A percentile compares a stretch with the other conserved stretches of the same genome.
Evolutionary conservation across 1,140 invertebrate genomes (phyloP).

Genomic region (Charaxes varanes): DNA sequence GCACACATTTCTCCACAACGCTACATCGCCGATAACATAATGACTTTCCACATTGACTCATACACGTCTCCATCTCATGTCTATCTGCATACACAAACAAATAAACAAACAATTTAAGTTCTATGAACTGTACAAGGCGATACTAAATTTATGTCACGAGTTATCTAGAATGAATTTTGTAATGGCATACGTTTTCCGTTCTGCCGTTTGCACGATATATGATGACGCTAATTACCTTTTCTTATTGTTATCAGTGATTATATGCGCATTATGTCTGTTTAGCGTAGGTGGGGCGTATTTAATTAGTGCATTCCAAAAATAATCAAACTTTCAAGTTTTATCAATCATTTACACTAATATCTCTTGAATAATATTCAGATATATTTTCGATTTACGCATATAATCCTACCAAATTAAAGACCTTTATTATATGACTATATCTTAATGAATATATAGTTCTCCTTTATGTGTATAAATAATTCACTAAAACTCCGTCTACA

Average conservation of each 20-base stretch:
- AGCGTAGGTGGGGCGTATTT: no score
- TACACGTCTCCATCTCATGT: slow-evolving; percentile 39
- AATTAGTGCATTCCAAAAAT: no score
- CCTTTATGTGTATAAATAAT: no score
- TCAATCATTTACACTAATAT: no score
- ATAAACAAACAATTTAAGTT: slow-evolving; percentile 51
- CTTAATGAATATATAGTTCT: no score
- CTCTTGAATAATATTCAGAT: no score
- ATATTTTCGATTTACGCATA: no score
- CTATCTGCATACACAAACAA: slow-evolving; percentile 29
- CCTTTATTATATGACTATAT: no score
- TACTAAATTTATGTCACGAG: slow-evolving; percentile 61
- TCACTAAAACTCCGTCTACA: no score
- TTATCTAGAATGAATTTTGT: slow-evolving; percentile 61
- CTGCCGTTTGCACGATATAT: slow-evolving; percentile 22
- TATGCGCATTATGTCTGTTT: neutral
- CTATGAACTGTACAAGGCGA: slow-evolving; percentile 56
- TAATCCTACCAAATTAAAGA: no score
- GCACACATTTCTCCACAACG: slow-evolving; percentile 46
- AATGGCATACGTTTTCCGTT: slow-evolving; percentile 54
- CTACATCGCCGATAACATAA: slow-evolving; percentile 52
- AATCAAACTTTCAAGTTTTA: no score
- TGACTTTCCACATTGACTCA: slow-evolving; percentile 62
- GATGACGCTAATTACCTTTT: slow-evolving; percentile 11
- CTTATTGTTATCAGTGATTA: slow-evolving; percentile 4